A percentile compares a stretch with the other conserved stretches of the same genome.
phyloP scores from a whole-genome alignment of 2,113 vertebrate genomes.

The Athene noctua region DNA sequence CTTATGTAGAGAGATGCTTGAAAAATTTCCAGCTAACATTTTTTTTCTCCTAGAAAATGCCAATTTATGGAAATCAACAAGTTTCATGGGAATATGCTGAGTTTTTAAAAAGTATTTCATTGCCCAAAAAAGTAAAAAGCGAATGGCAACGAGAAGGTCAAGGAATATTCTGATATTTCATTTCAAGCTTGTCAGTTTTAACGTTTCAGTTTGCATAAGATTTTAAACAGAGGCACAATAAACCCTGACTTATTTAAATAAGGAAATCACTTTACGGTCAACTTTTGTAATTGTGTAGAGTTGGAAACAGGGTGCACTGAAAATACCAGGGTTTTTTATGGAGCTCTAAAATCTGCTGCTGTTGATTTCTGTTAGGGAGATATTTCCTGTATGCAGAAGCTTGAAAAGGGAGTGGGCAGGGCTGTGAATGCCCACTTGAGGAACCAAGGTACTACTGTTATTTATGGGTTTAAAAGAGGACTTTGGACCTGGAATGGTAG shows the following conservation, averaged over 20 bases:
- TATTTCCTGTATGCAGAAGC: neutral
- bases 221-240: neutral
- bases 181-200: slow-evolving; percentile 12
- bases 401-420: neutral
- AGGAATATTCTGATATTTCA: neutral
- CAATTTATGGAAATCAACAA: slow-evolving; percentile 26
- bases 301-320: neutral
- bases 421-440: neutral
- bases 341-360: neutral
- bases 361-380: neutral
- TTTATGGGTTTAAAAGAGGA: neutral
- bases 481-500: neutral
- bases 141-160: neutral
- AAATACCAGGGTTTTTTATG: neutral
- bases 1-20: neutral
- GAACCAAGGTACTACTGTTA: neutral
- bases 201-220: neutral
- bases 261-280: neutral
- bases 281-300: neutral
- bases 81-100: slow-evolving; percentile 2
- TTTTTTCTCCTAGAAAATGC: neutral
- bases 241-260: neutral
- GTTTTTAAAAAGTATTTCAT: neutral
- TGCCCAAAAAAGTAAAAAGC: neutral
- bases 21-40: neutral